Conservation (phyloP, 2,888 invertebrate genomes). For the Morpho deidamia region DNA sequence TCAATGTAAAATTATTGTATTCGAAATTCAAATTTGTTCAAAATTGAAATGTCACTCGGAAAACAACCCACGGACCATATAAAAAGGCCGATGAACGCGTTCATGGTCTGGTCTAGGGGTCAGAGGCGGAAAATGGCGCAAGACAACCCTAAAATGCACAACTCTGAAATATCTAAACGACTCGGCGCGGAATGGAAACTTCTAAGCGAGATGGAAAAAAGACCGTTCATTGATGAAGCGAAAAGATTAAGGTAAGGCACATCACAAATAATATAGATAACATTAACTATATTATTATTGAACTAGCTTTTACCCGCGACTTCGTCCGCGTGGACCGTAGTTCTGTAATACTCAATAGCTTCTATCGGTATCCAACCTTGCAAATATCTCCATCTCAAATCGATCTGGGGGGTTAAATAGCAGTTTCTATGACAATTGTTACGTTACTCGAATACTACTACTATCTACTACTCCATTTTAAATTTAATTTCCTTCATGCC, state of each 20-base stretch:
- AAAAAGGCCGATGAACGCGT: slow-evolving; percentile 96
- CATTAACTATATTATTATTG: too few species aligned
- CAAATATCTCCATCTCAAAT: too few species aligned
- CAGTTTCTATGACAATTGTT: too few species aligned
- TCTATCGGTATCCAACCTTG: too few species aligned
- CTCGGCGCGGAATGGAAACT: slow-evolving; percentile 94
- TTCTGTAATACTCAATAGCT: too few species aligned
- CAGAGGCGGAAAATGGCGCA: slow-evolving; percentile 95
- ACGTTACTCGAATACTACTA: too few species aligned
- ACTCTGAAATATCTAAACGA: slow-evolving; percentile 92
- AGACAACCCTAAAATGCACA: slow-evolving; percentile 96
- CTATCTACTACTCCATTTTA: too few species aligned
- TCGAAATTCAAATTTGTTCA: slow-evolving; percentile 1
- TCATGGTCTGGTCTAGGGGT: slow-evolving; percentile 96
- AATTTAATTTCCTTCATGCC: too few species aligned
- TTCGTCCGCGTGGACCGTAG: too few species aligned
- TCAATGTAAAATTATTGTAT: background rate
- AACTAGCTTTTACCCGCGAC: too few species aligned
- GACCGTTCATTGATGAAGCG: slow-evolving; percentile 94
- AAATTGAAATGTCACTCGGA: slow-evolving; percentile 54
- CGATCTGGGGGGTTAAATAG: too few species aligned
- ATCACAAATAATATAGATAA: background rate
- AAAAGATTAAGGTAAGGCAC: slow-evolving; percentile 87
- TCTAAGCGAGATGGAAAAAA: slow-evolving; percentile 89
- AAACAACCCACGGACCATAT: slow-evolving; percentile 84